Conservation (phyloP, 2,888 invertebrate genomes). For the Hirudinaria manillensis region DNA sequence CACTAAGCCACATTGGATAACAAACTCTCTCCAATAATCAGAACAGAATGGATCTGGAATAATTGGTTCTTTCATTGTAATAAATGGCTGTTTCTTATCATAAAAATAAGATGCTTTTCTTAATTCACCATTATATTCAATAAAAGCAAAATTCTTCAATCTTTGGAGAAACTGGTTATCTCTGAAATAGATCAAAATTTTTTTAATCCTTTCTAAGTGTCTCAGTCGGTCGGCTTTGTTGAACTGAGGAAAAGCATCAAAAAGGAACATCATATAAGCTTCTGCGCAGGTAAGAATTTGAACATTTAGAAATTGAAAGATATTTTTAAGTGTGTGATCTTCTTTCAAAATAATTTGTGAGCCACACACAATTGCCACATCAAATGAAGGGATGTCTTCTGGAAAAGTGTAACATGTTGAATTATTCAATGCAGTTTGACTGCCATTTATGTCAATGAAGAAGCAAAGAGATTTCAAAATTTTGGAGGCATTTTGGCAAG, state of each 20-base stretch:
- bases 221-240: not conserved
- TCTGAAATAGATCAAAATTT: not conserved
- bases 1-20: not conserved
- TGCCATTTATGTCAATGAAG: not conserved
- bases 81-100: not conserved
- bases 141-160: too few relatives aligned
- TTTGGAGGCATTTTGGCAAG: not conserved
- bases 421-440: not conserved
- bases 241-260: not conserved
- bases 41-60: not conserved
- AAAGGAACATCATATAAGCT: not conserved
- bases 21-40: not conserved
- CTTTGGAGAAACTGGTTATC: too few relatives aligned
- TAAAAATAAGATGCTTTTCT: conserved; percentile 18
- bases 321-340: not conserved
- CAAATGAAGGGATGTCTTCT: too few relatives aligned
- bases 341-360: not conserved
- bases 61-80: not conserved
- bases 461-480: not conserved
- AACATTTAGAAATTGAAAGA: not conserved
- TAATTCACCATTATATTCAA: not conserved
- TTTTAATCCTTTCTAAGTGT: not conserved
- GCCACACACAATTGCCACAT: too few relatives aligned
- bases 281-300: not conserved
- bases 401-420: not conserved